A percentile compares a stretch with the other conserved stretches of the same genome.
Evolutionary conservation across 2,113 vertebrate species (phyloP).

Genomic region (Pelecanoides urinatrix): DNA sequence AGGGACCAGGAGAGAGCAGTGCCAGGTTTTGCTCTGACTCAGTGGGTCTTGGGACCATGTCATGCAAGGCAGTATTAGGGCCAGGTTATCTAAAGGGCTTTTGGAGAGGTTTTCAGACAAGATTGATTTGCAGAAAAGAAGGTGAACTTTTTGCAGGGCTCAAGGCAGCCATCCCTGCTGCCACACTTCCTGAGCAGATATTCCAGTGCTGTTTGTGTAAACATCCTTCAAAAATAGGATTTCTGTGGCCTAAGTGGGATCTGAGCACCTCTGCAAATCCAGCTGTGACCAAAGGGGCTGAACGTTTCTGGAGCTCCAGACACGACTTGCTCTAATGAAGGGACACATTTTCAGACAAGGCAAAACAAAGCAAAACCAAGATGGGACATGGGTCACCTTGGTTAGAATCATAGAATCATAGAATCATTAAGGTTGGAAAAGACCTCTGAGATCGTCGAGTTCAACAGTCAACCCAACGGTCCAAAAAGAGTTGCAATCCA

Average conservation of each 20-base stretch:
- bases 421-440: too few relatives aligned
- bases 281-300: background rate
- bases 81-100: background rate
- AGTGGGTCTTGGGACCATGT: background rate
- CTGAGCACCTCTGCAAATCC: background rate
- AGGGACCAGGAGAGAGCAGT: background rate
- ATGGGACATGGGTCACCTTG: background rate
- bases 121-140: background rate
- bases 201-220: background rate
- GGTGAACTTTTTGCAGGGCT: background rate
- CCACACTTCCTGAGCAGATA: background rate
- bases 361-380: background rate
- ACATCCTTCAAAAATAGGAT: background rate
- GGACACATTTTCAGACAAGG: background rate
- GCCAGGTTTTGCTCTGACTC: background rate
- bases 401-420: too few relatives aligned
- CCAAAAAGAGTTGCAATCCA: background rate
- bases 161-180: background rate
- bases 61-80: background rate
- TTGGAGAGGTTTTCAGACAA: background rate
- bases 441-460: too few relatives aligned
- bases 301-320: background rate
- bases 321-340: background rate
- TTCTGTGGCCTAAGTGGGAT: background rate
- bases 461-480: too few relatives aligned